Base-by-base conservation (phyloP, 2,888 invertebrate species). In the Seladonia tumulorum region DNA sequence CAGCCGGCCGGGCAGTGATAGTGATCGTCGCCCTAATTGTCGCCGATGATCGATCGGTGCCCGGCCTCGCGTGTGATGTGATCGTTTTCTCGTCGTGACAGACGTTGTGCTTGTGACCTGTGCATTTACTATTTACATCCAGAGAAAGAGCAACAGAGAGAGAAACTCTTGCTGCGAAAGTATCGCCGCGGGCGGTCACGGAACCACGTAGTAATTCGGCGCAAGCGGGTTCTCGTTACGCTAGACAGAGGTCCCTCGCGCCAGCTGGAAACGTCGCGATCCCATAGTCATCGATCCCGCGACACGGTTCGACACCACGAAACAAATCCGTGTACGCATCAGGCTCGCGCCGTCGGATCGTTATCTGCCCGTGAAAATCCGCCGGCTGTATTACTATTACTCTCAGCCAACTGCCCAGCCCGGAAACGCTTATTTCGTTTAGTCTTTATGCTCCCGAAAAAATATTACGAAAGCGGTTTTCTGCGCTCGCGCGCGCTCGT, bases 11-110 rank as follows among this genome's bases (percentile, higher is more conserved):
- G 29, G 60, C 79, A n/a, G 75, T 70, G 75, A 63, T 39, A 71
- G 74, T 81, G 80, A 70, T 79, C 79, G 25, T 75, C 53, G 35
- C 57, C 47, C 39, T n/a, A 29, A 63, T 63, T 29, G 18, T 25
- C 39, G 16, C 39, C 83, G 60, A 75, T 47, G 63, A 73, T 63
- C 66, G 73, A 47, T 71, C 63, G 68, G 7, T 29, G n/a, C 22
- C 29, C 47, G 53, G 68, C 70, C 39, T 66, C 85, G 90, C 70
- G 90, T 89, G 90, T 90, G 90, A 87, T 90, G 90, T 90, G 90
- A 85, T 80, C 82, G 78, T 82, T 85, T 85, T 57, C 42, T 81
- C 70, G 29, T 60, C 78, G 87, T 83, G 87, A 77, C 60, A 25
- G 77, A 76, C 60, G 74, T 47, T 87, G 89, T 90, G 90, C 29